Evolutionary conservation across 2,113 vertebrate species (phyloP), one percentile per base, ranked within the genome.

Genomic region (Prionailurus bengalensis): DNA sequence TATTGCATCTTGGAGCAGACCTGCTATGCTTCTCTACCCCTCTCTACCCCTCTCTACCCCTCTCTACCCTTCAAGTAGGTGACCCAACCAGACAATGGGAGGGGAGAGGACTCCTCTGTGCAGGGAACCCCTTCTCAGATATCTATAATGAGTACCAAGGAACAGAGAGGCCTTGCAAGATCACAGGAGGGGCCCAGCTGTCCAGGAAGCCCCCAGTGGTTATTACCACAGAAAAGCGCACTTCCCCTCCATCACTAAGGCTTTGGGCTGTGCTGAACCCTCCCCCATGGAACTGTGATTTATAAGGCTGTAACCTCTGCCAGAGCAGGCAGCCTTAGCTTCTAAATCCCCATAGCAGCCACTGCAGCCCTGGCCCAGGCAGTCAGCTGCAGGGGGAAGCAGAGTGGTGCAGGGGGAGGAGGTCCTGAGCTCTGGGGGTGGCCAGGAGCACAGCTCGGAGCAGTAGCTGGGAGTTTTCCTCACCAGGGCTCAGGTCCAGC

Each of bases 1-100:
- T n/a, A 2, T 48, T 8, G 8, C 9, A 4, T 42, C 12, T n/a
- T 0, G 1, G 66, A 36, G n/a, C 84, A 79, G 4, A 13, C 25
- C 27, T 36, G 29, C 48, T 23, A 4, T 39, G 13, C 7, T 48
- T 31, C 66, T 58, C 79, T 12, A 0, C 9, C 16, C 10, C 45
- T 25, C 66, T 66, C 84, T 12, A 0, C 10, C 13, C 33, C 33
- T 33, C 63, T 39, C 51, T 51, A 48, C 14, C 36, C 45, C 33
- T 33, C 63, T 39, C 51, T 51, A 48, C 14, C 36, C 45, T 45
- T 68, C 7, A 7, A 66, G 58, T 71, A 70, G 61, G n/a, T 63
- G 27, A 55, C 33, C 74, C n/a, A 80, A 16, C 29, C 53, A 6
- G 55, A 78, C 68, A 65, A 8, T n/a, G 2, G 11, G 15, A 3